phyloP scores from a whole-genome alignment of 2,888 invertebrate genomes.

The Steinernema hermaphroditum region DNA sequence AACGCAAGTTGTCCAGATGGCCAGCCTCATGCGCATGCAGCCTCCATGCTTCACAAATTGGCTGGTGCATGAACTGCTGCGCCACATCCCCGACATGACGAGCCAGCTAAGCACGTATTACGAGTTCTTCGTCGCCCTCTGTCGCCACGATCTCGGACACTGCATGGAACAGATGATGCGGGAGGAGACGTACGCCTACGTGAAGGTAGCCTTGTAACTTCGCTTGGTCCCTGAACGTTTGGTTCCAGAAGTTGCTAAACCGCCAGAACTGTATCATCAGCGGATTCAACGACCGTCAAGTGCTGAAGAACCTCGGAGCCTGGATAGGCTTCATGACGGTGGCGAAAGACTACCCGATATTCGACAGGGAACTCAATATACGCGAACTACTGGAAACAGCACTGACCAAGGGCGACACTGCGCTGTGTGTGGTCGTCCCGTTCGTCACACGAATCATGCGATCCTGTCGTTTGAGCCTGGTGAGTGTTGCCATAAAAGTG shows the following conservation, averaged over 20 bases:
- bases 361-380: not conserved
- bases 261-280: not conserved
- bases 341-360: not conserved
- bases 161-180: not conserved
- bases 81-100: not conserved
- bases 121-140: not conserved
- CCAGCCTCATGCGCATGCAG: not conserved
- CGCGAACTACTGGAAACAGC: not conserved
- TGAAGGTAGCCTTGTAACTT: not conserved
- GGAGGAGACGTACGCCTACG: not conserved
- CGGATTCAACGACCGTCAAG: not conserved
- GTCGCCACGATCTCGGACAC: not conserved
- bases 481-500: no score
- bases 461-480: not conserved
- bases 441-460: not conserved
- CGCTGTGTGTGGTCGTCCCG: not conserved
- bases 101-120: not conserved
- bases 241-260: not conserved
- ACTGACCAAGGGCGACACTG: not conserved
- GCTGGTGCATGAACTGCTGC: not conserved
- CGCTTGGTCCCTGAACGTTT: not conserved
- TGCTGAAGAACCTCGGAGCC: not conserved
- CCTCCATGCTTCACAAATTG: not conserved
- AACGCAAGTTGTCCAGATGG: not conserved
- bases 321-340: slow-evolving; percentile 2